Base-by-base conservation (phyloP, 2,797 vertebrate genomes). In the Delichon dasypus region DNA sequence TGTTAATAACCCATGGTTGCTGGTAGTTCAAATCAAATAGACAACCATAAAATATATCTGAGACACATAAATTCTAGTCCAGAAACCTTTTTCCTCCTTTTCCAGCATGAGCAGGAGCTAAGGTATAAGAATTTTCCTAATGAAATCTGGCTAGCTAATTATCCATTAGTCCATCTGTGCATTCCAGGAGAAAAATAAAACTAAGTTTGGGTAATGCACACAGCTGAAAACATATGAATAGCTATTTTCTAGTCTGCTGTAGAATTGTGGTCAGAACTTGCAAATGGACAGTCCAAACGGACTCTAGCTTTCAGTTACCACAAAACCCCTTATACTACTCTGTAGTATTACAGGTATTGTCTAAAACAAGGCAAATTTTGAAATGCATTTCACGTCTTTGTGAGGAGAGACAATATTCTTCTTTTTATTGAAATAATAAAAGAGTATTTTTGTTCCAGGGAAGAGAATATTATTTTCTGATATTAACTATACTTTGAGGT, bases 81-180 rank as follows among this genome's bases (percentile, higher is more conserved):
- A 90, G n/a, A 58, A 75, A 18, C 53, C 27, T 76, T 71, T 61
- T 65, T 78, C 12, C 13, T 93, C 64, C n/a, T 36, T 44, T 44
- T 71, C 23, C 73, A 84, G 9, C 16, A n/a, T 17, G 40, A 74
- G 77, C 87, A 91, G n/a, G 18, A 88, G 16, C 16, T 67, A 81
- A 90, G 27, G 34, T 91, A n/a, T 66, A 68, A 91, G 40, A 77
- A 89, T 32, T 92, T 94, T 88, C 22, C 61, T 90, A 90, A 88
- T 73, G 72, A 93, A 96, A 67, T 81, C 57, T 90, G 80, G 6
- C 11, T 89, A 95, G 57, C 55, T 92, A 93, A 85, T 97, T 96
- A 93, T 68, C 47, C 25, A 60, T 93, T 89, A 95, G 25, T 73
- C 81, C 81, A 94, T 95, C 91, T 96, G 51, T 76, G 64, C 72